A percentile compares a stretch with the other conserved stretches of the same genome.
Conservation (phyloP, 2,888 invertebrate genomes). For the Holacanthella duospinosa region DNA sequence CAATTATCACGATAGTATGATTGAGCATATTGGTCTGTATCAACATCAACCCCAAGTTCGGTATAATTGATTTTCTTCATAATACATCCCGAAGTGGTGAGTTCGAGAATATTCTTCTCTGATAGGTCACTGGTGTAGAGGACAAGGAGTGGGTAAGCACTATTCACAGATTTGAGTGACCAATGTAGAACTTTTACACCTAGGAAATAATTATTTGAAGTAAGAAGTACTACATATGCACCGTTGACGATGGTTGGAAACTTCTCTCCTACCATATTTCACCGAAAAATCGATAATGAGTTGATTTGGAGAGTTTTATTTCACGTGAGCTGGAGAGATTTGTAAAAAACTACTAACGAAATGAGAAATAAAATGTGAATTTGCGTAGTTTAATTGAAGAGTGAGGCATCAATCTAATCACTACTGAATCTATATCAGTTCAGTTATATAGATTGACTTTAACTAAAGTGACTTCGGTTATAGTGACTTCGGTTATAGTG, state of each 20-base stretch:
- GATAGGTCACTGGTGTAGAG: background rate
- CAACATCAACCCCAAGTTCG: background rate
- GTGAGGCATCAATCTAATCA: no score
- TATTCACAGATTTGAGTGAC: background rate
- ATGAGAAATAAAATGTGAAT: no score
- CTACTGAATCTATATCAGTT: no score
- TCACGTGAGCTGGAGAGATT: no score
- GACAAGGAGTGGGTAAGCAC: background rate
- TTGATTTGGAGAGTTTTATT: no score
- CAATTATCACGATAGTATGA: background rate
- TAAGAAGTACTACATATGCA: background rate
- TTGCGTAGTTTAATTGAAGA: no score
- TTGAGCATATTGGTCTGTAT: background rate
- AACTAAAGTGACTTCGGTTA: no score
- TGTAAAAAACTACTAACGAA: no score
- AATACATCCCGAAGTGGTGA: background rate
- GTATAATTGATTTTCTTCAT: background rate
- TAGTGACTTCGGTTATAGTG: no score
- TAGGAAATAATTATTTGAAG: background rate
- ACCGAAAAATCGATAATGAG: background rate
- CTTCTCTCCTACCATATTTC: background rate
- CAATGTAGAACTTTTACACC: background rate
- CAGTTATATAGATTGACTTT: no score
- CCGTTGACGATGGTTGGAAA: background rate
- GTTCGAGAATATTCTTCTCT: background rate